Conservation (phyloP, 2,113 vertebrate genomes). For the Alouatta palliata region DNA sequence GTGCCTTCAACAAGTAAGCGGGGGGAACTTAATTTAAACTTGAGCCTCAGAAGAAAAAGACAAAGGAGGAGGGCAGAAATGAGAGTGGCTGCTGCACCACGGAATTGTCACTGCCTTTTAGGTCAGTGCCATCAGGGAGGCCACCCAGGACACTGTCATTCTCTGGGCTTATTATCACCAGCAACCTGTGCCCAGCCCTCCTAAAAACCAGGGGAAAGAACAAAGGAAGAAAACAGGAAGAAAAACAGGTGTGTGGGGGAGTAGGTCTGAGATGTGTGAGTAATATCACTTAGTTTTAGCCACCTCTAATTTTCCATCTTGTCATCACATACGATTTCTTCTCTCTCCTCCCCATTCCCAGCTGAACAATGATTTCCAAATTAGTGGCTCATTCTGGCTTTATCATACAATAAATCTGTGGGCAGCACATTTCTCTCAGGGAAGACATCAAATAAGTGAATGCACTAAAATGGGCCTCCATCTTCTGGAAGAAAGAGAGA, state of each 20-base stretch:
- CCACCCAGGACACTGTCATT: not conserved
- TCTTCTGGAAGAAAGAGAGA: not conserved
- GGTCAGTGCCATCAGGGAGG: not conserved
- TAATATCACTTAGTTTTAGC: slow-evolving; percentile 69
- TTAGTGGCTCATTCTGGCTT: slow-evolving; percentile 27
- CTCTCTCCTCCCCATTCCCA: not conserved
- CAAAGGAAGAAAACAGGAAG: slow-evolving; percentile 36
- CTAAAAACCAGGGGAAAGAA: not conserved
- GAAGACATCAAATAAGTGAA: slow-evolving; percentile 21
- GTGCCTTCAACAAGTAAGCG: not conserved
- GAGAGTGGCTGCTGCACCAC: not conserved
- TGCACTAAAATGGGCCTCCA: not conserved
- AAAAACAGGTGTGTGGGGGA: slow-evolving; percentile 49
- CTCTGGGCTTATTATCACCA: slow-evolving; percentile 10
- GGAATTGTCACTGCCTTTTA: not conserved
- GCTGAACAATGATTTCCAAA: slow-evolving; percentile 63
- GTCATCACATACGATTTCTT: slow-evolving; percentile 35
- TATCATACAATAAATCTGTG: slow-evolving; percentile 39
- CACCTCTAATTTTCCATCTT: slow-evolving; percentile 51
- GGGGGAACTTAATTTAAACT: not conserved
- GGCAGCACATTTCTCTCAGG: not conserved
- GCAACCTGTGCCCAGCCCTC: not conserved
- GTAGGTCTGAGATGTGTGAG: slow-evolving; percentile 53
- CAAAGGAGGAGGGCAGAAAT: not conserved
- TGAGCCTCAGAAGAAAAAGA: not conserved